Percentiles rank a stretch among this genome's conserved stretches.
Conservation (phyloP, 2,113 vertebrate genomes). For the Ictalurus punctatus region DNA sequence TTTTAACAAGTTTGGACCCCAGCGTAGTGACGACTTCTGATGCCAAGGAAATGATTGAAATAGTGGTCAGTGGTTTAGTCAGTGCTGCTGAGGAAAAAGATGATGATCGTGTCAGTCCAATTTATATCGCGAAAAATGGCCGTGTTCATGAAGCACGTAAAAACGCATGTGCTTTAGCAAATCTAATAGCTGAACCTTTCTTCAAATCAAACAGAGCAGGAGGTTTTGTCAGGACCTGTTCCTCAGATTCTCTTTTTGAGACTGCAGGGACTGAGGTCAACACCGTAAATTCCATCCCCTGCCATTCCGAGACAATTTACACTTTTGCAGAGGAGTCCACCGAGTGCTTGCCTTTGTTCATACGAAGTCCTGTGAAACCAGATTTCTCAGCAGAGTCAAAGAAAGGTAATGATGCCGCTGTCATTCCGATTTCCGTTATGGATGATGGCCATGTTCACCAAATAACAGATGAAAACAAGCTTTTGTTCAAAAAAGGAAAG, state of each 20-base stretch:
- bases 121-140: too few species aligned
- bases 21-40: too few species aligned
- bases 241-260: not conserved
- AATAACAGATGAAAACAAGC: not conserved
- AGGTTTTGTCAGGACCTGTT: not conserved
- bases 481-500: not conserved
- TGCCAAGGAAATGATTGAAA: too few species aligned
- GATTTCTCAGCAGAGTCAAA: too few species aligned
- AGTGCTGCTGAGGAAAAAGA: not conserved
- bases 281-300: not conserved
- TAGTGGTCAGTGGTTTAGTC: too few species aligned
- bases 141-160: not conserved
- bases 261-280: not conserved
- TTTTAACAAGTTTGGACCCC: not conserved
- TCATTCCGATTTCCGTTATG: too few species aligned
- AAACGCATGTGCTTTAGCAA: not conserved
- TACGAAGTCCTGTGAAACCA: too few species aligned
- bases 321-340: not conserved
- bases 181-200: not conserved
- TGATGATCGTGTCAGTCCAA: not conserved
- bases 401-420: too few species aligned
- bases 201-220: not conserved
- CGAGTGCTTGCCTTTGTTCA: too few species aligned
- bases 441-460: not conserved
- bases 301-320: not conserved